Evolutionary conservation across 2,113 vertebrate genomes (phyloP), one percentile per base, ranked within the genome.

Genomic region (Entosphenus tridentatus): DNA sequence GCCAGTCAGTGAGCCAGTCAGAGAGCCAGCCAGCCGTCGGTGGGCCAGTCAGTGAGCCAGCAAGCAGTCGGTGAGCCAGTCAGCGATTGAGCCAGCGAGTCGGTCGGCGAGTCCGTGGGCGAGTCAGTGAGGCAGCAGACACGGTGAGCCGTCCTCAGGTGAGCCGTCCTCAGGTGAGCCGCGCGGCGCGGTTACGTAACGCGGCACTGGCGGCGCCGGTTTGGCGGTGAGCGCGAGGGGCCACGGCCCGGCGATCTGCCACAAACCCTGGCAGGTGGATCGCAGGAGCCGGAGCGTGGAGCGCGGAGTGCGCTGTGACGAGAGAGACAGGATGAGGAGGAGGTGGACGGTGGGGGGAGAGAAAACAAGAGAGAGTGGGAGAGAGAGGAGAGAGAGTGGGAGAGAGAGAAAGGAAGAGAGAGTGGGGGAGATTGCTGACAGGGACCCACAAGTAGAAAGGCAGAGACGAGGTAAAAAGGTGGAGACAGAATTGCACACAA

Each of bases 301-400:
- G 7, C 59, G 17, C 14, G 17, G 17, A 14, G 17, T 8, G 17
- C 59, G 14, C 14, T n/a, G 59, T 65, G 6, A 8, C 17, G 14
- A n/a, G 59, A 14, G 17, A n/a, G 17, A 65, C 7, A 65, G 59
- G 59, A n/a, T n/a, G n/a, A n/a, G 8, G 14, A 65, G 14, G 59
- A n/a, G 14, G 17, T 8, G 14, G 14, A n/a, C 10, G 55, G 12
- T 12, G 6, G 54, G 59, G 75, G 57, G 70, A 67, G 72, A 57
- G 14, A 67, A 17, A 18, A n/a, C 10, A 57, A n/a, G 56, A 58
- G 56, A 2, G 67, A 14, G 67, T 56, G 68, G 55, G 17, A 13
- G 57, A 14, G 18, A 69, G 10, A 57, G 58, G 70, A 54, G 59
- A 67, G 62, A 57, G 18, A 3, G 54, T 56, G 59, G 2, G 18